Evolutionary conservation across 2,888 invertebrate species (phyloP).

Genomic region (Sturmia bella): DNA sequence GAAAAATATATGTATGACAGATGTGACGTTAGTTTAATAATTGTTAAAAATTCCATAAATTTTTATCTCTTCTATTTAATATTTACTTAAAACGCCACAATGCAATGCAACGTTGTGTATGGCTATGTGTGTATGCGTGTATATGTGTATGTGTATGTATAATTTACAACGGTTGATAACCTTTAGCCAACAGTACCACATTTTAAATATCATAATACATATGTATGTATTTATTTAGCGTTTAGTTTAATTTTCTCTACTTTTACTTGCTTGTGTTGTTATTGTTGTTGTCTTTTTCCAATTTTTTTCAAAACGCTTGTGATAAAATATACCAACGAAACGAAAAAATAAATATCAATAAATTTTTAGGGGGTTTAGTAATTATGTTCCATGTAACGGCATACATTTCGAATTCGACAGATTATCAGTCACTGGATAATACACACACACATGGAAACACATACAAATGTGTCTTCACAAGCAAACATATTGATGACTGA

Average conservation of each 20-base stretch:
- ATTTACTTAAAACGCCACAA: too few relatives aligned
- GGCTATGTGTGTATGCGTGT: too few relatives aligned
- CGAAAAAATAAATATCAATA: constrained; percentile 20
- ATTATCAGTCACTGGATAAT: constrained; percentile 44
- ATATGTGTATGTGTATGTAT: background rate
- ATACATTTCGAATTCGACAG: constrained; percentile 54
- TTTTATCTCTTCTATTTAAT: too few relatives aligned
- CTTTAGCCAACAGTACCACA: constrained; percentile 26
- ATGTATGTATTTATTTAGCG: constrained; percentile 32
- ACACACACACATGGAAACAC: background rate
- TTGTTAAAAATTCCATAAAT: too few relatives aligned
- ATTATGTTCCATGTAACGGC: constrained; percentile 38
- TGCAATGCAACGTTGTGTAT: too few relatives aligned
- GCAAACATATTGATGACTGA: background rate
- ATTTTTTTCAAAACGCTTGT: constrained; percentile 18
- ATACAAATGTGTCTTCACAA: background rate
- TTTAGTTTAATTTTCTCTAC: constrained; percentile 52
- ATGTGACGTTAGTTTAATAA: background rate
- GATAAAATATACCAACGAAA: constrained; percentile 25
- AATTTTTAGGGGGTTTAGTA: constrained; percentile 4
- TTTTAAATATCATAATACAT: constrained; percentile 24
- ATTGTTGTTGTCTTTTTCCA: background rate
- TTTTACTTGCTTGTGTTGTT: background rate
- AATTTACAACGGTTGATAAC: constrained; percentile 50
- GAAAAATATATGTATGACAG: background rate